Evolutionary conservation across 2,888 invertebrate species (phyloP).

Genomic region (Altica lythri): DNA sequence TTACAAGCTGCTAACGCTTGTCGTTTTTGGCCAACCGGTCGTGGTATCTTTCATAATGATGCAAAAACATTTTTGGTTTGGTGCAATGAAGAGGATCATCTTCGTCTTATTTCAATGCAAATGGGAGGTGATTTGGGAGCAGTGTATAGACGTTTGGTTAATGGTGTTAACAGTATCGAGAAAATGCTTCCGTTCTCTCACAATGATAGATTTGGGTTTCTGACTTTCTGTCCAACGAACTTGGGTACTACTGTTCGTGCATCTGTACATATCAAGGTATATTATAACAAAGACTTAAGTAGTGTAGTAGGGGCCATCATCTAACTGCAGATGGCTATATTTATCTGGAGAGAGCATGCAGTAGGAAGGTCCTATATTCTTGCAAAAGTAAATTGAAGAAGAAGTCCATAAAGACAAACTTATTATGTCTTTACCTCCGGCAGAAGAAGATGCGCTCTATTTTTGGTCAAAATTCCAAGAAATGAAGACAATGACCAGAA

Average conservation of each 20-base stretch:
- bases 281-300: too few relatives aligned
- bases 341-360: too few relatives aligned
- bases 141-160: conserved; percentile 64
- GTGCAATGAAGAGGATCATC: conserved; percentile 97
- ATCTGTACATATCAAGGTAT: conserved; percentile 73
- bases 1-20: conserved; percentile 88
- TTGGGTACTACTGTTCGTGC: conserved; percentile 71
- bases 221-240: conserved; percentile 76
- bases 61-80: conserved; percentile 95
- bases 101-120: conserved; percentile 97
- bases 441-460: too few relatives aligned
- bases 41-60: conserved; percentile 96
- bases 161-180: conserved; percentile 61
- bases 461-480: too few relatives aligned
- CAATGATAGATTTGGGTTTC: conserved; percentile 67
- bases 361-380: too few relatives aligned
- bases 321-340: too few relatives aligned
- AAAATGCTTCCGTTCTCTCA: conserved; percentile 61
- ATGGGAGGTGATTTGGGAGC: conserved; percentile 87
- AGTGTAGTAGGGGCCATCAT: too few relatives aligned
- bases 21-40: conserved; percentile 90
- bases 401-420: too few relatives aligned
- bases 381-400: too few relatives aligned
- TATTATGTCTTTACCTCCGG: too few relatives aligned
- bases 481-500: too few relatives aligned